Evolutionary conservation across 2,797 vertebrate genomes (phyloP), one percentile per base, ranked within the genome.

Genomic region (Lepidocolaptes lacrymiger): DNA sequence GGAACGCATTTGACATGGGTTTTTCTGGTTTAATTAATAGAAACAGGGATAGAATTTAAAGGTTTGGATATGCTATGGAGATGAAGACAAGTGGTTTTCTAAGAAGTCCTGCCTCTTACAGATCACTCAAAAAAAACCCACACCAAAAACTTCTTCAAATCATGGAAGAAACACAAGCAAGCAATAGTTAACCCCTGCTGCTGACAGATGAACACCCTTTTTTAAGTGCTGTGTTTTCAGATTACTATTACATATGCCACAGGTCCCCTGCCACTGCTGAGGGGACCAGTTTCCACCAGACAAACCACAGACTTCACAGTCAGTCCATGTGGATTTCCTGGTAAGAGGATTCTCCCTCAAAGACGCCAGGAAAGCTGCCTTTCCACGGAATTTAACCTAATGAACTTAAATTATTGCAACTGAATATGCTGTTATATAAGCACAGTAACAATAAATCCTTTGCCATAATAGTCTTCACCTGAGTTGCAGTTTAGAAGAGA

Each of bases 161-260:
- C 44, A 63, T 6, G 22, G 48, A 68, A 30, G 39, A 62, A 32
- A 27, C 34, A 14, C 20, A 48, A 83, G 12, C 20, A 62, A 67
- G 3, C 6, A 59, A 52, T 0, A 0, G 32, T 74, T 59, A 71
- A 37, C 5, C 10, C 43, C 21, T 73, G 5, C 0, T 39, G 32
- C 63, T 58, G 52, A 34, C 0, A 86, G 22, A 55, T 20, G 22
- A 89, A n/a, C n/a, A 34, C 4, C 11, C 48, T 9, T 55, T 37
- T 69, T 8, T 32, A 68, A 55, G 46, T 0, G 9, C 2, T 3
- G 1, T 9, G 9, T n/a, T 61, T 88, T 66, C 56, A 34, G 22
- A 28, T 0, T 6, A 32, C 22, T 30, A 14, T 4, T 37, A 4
- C 3, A 3, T 4, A 41, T 8, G 28, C 68, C 52, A 55, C 6